These are phyloP conservation scores for Bombus pascuorum DNA, from an alignment of 1,140 invertebrate genomes.

Conservation along the genomic window DNA sequence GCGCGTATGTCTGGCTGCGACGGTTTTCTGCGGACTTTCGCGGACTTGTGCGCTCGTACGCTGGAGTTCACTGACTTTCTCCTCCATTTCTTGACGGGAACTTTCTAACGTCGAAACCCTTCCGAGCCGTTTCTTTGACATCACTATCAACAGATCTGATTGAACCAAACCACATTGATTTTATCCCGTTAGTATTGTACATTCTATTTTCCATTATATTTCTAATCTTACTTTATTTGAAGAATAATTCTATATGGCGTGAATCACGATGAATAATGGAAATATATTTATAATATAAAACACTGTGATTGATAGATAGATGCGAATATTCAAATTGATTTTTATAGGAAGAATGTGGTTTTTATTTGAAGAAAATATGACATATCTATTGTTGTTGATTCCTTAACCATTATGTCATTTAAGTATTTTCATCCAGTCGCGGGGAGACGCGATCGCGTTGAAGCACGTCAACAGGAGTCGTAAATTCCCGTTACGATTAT, in stretches of 20 bases:
- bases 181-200: not conserved
- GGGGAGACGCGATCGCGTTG: too few species aligned
- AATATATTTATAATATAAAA: too few species aligned
- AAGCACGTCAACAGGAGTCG: too few species aligned
- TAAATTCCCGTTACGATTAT: too few species aligned
- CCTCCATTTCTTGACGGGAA: not conserved
- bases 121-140: not conserved
- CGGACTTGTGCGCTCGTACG: not conserved
- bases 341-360: too few species aligned
- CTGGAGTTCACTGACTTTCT: not conserved
- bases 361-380: too few species aligned
- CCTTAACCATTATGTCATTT: too few species aligned
- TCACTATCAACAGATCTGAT: not conserved
- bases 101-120: not conserved
- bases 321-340: too few species aligned
- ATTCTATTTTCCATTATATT: not conserved
- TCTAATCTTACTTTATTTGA: not conserved
- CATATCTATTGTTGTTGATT: too few species aligned
- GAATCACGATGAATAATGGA: too few species aligned
- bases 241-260: not conserved
- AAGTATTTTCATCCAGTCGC: too few species aligned
- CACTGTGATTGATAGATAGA: too few species aligned
- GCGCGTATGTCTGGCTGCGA: not conserved
- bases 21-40: not conserved
- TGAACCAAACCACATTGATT: not conserved